Evolutionary conservation across 2,113 vertebrate genomes (phyloP), one percentile per base, ranked within the genome.

Genomic region (Dermatemys mawii): DNA sequence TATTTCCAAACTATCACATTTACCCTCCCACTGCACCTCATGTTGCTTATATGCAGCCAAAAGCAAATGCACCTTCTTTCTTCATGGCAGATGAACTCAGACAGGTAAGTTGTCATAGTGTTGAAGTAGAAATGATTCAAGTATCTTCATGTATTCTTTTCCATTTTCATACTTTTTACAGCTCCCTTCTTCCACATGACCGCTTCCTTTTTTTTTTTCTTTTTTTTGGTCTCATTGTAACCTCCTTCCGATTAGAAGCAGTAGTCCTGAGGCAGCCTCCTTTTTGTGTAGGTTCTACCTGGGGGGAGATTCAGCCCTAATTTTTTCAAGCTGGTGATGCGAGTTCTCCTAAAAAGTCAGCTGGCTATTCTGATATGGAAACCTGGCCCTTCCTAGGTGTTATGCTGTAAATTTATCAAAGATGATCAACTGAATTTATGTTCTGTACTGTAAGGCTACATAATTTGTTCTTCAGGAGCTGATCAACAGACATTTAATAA

Each of bases 31-130:
- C 99, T 49, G 99, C 99, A 79, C 99, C 99, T 95, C 99, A 99
- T 76, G 99, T 99, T 98, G 99, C 99, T 94, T 99, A 99, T 93
- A 99, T 99, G 99, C 99, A 99, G 93, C 99, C 99, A 26, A 99
- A 99, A 99, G 99, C 99, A 91, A 99, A 99, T 60, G 99, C 99
- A 95, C 99, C 99, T 95, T 99, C 99, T 78, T 99, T 99, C 97
- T 99, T 99, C 94, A 99, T 99, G 99, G 98, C 99, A 29, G 99
- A 99, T 90, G 99, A 99, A 94, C 99, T 99, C 80, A 98, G 99
- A 97, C 99, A 99, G 99, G 99, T 99, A 98, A 84, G 91, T 41
- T 90, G 24, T 78, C 76, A 48, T 80, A 92, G 82, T 91, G 49
- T 91, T 82, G 6, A 70, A 50, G 67, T 53, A 27, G 78, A 88